Evolutionary conservation across 2,888 invertebrate genomes (phyloP).

Genomic region (Pinctada fucata): DNA sequence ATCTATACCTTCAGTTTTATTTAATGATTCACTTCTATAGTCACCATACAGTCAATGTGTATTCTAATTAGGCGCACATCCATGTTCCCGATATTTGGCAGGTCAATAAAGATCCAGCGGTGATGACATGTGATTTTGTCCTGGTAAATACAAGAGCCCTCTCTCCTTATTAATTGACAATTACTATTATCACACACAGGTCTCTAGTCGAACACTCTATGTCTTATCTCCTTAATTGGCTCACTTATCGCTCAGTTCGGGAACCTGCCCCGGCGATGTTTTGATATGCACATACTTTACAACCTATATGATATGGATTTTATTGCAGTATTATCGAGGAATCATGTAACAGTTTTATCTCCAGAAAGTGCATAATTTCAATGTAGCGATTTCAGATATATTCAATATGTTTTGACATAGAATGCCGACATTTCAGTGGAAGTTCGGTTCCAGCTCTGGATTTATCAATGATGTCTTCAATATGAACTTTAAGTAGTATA

Average conservation of each 20-base stretch:
- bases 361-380: background rate
- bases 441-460: no score
- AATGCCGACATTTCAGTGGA: no score
- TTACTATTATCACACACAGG: conserved; percentile 3
- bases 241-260: conserved; percentile 10
- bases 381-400: no score
- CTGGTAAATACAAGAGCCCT: background rate
- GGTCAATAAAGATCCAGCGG: background rate
- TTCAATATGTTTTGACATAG: no score
- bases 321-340: background rate
- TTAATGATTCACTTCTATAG: no score
- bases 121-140: conserved; percentile 2
- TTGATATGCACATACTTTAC: background rate
- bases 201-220: conserved; percentile 16
- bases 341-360: background rate
- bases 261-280: background rate
- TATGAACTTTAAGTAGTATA: no score
- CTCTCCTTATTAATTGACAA: background rate
- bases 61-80: no score
- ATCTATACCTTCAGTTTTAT: no score
- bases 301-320: background rate
- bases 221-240: conserved; percentile 26
- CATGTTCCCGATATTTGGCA: background rate
- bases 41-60: no score
- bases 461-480: no score